Evolutionary conservation across 2,797 vertebrate genomes (phyloP).

Genomic region (Bufotes viridis): DNA sequence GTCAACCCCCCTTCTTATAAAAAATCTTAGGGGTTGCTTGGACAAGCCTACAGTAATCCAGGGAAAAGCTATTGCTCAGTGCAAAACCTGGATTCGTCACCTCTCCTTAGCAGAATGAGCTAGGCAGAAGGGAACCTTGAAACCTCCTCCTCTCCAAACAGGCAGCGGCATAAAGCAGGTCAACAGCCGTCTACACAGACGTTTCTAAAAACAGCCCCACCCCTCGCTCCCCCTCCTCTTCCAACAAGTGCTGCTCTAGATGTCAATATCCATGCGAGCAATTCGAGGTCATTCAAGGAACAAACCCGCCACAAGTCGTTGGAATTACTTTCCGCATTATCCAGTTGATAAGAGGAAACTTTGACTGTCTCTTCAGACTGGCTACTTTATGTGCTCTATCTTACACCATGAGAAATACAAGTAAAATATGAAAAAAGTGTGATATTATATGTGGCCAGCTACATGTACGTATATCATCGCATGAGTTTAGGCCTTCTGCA

Average conservation of each 20-base stretch:
- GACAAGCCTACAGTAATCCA: constrained; percentile 1
- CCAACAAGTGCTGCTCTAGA: constrained; percentile 60
- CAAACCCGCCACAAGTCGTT: constrained; percentile 56
- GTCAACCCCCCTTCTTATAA: neutral
- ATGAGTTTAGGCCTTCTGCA: neutral
- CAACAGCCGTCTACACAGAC: constrained; percentile 60
- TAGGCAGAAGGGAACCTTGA: constrained; percentile 44
- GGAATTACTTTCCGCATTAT: constrained; percentile 45
- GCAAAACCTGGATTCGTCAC: constrained; percentile 34
- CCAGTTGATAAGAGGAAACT: neutral
- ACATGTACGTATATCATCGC: neutral
- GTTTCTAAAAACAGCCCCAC: constrained; percentile 59
- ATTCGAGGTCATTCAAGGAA: constrained; percentile 60
- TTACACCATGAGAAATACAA: neutral
- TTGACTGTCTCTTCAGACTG: neutral
- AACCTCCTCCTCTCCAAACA: constrained; percentile 55
- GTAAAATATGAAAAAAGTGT: neutral
- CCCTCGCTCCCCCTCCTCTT: constrained; percentile 26
- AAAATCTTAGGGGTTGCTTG: neutral
- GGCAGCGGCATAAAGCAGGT: constrained; percentile 58
- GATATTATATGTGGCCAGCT: neutral
- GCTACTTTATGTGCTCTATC: neutral
- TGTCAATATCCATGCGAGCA: constrained; percentile 61
- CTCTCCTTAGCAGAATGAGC: constrained; percentile 12
- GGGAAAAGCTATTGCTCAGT: neutral